A percentile compares a stretch with the other conserved stretches of the same genome.
Conservation (phyloP, 2,113 vertebrate genomes). For the Cyanoramphus novaezelandiae region DNA sequence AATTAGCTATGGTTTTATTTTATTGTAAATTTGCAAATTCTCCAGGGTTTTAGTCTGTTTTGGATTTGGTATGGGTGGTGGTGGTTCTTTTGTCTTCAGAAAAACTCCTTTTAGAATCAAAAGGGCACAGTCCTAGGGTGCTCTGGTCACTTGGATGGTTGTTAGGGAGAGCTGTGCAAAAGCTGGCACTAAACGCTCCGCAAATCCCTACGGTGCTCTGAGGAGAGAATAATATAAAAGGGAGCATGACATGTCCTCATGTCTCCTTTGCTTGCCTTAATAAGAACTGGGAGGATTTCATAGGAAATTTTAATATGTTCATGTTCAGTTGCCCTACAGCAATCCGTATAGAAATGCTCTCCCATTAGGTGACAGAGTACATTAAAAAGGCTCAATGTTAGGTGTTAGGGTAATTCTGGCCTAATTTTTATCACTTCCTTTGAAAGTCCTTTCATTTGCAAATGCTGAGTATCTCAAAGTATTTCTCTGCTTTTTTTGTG, state of each 20-base stretch:
- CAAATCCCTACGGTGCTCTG: not conserved
- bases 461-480: not conserved
- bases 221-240: not conserved
- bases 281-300: not conserved
- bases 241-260: not conserved
- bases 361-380: not conserved
- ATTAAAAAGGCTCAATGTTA: not conserved
- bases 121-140: not conserved
- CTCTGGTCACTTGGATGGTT: not conserved
- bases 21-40: not conserved
- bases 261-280: not conserved
- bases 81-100: not conserved
- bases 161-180: not conserved
- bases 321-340: not conserved
- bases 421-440: not conserved
- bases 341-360: fast-evolving
- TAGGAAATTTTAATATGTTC: not conserved
- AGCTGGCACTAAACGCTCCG: not conserved
- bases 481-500: not conserved
- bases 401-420: not conserved
- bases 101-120: not conserved
- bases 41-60: not conserved
- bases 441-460: not conserved
- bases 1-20: not conserved
- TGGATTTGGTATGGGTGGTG: not conserved